phyloP scores from a whole-genome alignment of 2,888 invertebrate genomes.

The Cryptocephalus moraei region DNA sequence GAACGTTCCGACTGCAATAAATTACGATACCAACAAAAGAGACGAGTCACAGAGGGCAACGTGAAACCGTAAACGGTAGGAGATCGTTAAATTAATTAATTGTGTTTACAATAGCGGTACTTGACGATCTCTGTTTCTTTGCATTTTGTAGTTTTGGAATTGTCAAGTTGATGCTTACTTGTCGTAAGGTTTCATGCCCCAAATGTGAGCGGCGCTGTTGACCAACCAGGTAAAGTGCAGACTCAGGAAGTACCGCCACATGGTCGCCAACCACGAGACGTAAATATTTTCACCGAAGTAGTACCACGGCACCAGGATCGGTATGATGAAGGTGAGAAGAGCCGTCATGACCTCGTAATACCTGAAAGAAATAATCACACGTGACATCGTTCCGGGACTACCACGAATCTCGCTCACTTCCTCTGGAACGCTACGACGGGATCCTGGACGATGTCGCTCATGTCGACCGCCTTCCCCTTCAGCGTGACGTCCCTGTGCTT shows the following conservation, averaged over 20 bases:
- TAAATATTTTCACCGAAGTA: constrained; percentile 52
- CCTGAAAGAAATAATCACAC: constrained; percentile 39
- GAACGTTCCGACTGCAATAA: too few species aligned
- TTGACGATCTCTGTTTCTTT: too few species aligned
- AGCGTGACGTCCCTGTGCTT: constrained; percentile 82
- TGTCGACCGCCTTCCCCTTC: constrained; percentile 72
- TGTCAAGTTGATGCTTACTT: constrained; percentile 42
- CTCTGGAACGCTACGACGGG: constrained; percentile 77
- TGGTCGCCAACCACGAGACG: constrained; percentile 65
- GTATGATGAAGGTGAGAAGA: constrained; percentile 68
- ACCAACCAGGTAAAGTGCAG: constrained; percentile 88
- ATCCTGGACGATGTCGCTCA: constrained; percentile 75
- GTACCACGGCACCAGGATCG: constrained; percentile 64
- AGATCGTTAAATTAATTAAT: too few species aligned
- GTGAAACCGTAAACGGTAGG: too few species aligned
- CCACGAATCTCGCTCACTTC: constrained; percentile 47
- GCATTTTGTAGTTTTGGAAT: too few species aligned
- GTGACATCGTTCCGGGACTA: neutral
- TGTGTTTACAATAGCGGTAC: too few species aligned
- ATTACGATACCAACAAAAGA: too few species aligned
- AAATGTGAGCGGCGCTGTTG: constrained; percentile 88
- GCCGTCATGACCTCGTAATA: constrained; percentile 69
- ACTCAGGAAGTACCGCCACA: constrained; percentile 66
- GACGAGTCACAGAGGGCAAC: too few species aligned
- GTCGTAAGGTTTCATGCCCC: constrained; percentile 86